Base-by-base conservation (phyloP, 2,888 invertebrate species). In the Drosophila setosimentum region DNA sequence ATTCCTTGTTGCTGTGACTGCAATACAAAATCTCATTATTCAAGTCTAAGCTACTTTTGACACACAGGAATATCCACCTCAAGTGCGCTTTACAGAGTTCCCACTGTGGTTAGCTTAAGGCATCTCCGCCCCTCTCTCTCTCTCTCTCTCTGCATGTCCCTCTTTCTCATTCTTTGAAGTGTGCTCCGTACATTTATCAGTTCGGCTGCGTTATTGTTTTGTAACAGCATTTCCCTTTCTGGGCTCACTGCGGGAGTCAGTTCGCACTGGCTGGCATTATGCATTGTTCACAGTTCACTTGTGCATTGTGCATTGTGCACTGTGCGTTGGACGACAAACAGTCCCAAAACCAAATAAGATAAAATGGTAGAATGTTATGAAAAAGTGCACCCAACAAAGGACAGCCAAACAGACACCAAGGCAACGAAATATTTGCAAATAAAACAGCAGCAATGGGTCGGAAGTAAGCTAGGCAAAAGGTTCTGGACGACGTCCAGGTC, bases 361-460 rank as follows among this genome's bases (percentile, higher is more conserved):
- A 45, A 62, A 77, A 79, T 80, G 35, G 49, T 16, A 8, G 33
- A 51, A 68, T 32, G 40, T 66, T 35, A 55, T 24, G 63, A 37
- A 73, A 35, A 65, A 57, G 53, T 55, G 62, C 54, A 59, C 21
- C 51, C 59, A n/a, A n/a, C n/a, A n/a, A n/a, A n/a, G n/a, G n/a
- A n/a, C n/a, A 70, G 55, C 29, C 13, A 45, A 6, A 7, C 45
- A 45, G 45, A 3, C 16, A 24, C 3, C 7, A 13, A 21, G 21
- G 1, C 21, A 21, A 64, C 74, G 60, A 72, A 73, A 84, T 87
- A 83, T 82, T 84, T 83, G 89, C 83, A 88, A 88, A 90, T 87
- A 88, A 87, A 88, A 87, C 76, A 89, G 66, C 81, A 77, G 83
- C 83, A 87, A 83, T 90, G 89, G 89, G 89, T 76, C 89, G 90